Conservation (phyloP, 2,113 vertebrate species). For the Speoplatyrhinus poulsoni region DNA sequence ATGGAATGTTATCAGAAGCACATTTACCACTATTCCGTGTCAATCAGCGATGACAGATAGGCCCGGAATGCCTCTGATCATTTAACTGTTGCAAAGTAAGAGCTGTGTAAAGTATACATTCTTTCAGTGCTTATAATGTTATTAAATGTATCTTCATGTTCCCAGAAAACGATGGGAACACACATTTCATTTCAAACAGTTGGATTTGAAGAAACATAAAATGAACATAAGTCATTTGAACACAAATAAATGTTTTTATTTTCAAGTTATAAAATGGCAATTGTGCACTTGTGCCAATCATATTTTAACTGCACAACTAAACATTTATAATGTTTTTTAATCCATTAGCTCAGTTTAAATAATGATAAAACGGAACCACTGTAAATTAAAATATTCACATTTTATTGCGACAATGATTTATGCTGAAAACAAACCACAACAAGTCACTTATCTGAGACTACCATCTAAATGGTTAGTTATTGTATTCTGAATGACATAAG, state of each 20-base stretch:
- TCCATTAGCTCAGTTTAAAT: background rate
- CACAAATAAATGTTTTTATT: too few relatives aligned
- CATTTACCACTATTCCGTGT: slow-evolving; percentile 74
- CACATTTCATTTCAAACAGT: slow-evolving; percentile 21
- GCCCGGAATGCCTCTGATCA: slow-evolving; percentile 76
- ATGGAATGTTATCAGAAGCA: slow-evolving; percentile 77
- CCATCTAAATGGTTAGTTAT: slow-evolving; percentile 16
- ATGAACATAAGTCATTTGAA: background rate
- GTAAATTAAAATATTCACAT: slow-evolving; percentile 25
- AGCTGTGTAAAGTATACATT: slow-evolving; percentile 34
- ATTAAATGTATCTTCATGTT: slow-evolving; percentile 31
- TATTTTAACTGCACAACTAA: background rate
- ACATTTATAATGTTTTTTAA: background rate
- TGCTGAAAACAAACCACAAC: slow-evolving; percentile 26
- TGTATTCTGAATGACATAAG: background rate
- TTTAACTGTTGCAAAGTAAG: slow-evolving; percentile 55
- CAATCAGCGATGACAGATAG: slow-evolving; percentile 71
- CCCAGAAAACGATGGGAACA: slow-evolving; percentile 13
- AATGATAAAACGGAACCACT: background rate
- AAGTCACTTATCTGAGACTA: slow-evolving; percentile 26
- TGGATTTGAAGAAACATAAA: background rate
- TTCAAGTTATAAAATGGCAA: background rate
- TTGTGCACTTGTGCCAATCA: background rate
- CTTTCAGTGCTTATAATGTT: slow-evolving; percentile 24
- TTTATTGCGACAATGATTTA: slow-evolving; percentile 39